phyloP scores from a whole-genome alignment of 2,888 invertebrate genomes.

The Hemicrepidius hirtus region DNA sequence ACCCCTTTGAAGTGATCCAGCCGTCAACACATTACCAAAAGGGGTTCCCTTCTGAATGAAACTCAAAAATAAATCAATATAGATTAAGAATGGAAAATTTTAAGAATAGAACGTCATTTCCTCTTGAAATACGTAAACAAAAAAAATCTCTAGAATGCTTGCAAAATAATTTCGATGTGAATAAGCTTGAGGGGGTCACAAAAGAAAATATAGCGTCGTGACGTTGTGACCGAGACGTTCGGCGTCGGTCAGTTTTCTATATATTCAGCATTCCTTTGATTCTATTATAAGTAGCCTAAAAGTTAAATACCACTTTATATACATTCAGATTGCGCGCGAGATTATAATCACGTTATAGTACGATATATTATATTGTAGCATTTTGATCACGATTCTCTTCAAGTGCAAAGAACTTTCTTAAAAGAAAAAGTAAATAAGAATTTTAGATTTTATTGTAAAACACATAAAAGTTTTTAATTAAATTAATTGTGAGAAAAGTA shows the following conservation, averaged over 20 bases:
- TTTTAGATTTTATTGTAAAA: too few relatives aligned
- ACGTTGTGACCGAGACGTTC: conserved; percentile 59
- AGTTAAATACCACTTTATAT: conserved; percentile 11
- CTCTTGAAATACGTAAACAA: conserved; percentile 13
- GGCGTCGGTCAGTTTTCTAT: conserved; percentile 66
- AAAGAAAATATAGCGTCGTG: conserved; percentile 54
- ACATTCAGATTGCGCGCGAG: neutral
- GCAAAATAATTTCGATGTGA: conserved; percentile 41
- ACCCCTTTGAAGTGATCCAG: too few relatives aligned
- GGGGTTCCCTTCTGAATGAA: too few relatives aligned
- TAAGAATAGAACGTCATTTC: conserved; percentile 6
- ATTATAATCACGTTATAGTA: neutral
- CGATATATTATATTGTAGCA: neutral
- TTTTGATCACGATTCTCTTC: too few relatives aligned
- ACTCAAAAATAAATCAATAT: too few relatives aligned
- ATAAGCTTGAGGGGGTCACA: conserved; percentile 40
- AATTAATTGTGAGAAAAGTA: neutral
- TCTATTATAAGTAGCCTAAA: conserved; percentile 60
- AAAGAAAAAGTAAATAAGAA: too few relatives aligned
- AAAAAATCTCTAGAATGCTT: too few relatives aligned
- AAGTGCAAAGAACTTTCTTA: too few relatives aligned
- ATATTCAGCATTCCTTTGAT: conserved; percentile 64
- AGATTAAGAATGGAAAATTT: neutral
- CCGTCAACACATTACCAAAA: too few relatives aligned
- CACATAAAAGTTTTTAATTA: neutral